These are phyloP conservation scores for Zhuqinia jingwanae DNA, from an alignment of 2,888 invertebrate species.

Conservation along the genomic window DNA sequence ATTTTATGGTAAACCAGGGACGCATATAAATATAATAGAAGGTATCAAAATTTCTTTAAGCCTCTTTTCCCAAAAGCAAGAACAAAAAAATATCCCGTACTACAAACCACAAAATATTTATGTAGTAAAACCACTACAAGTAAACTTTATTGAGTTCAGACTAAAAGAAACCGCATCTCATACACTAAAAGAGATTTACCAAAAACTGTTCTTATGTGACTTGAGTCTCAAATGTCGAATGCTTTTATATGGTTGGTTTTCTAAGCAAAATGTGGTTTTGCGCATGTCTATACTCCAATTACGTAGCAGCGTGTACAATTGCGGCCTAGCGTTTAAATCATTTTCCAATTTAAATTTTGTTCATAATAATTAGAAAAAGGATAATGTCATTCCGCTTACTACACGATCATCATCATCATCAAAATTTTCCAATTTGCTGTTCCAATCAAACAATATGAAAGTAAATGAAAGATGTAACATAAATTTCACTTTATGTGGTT, in stretches of 20 bases:
- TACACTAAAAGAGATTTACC: background rate
- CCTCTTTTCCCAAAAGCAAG: too few species aligned
- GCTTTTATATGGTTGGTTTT: background rate
- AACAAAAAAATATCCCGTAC: too few species aligned
- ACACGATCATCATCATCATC: background rate
- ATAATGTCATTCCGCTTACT: background rate
- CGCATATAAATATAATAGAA: too few species aligned
- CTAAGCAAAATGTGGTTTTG: background rate
- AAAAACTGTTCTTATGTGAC: background rate
- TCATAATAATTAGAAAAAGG: background rate
- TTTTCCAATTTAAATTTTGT: background rate
- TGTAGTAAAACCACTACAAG: too few species aligned
- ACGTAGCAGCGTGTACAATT: background rate
- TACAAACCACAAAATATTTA: too few species aligned
- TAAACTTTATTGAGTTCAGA: too few species aligned
- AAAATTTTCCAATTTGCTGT: constrained; percentile 25
- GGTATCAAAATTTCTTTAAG: too few species aligned
- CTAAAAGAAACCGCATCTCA: too few species aligned
- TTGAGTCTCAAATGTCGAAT: background rate
- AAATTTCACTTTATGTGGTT: too few species aligned
- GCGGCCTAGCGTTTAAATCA: background rate
- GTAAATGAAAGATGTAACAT: background rate
- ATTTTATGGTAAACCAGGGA: too few species aligned
- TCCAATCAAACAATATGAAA: constrained; percentile 1
- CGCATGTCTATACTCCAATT: background rate